phyloP scores from a whole-genome alignment of 2,797 vertebrate genomes.

The Trachops cirrhosus region DNA sequence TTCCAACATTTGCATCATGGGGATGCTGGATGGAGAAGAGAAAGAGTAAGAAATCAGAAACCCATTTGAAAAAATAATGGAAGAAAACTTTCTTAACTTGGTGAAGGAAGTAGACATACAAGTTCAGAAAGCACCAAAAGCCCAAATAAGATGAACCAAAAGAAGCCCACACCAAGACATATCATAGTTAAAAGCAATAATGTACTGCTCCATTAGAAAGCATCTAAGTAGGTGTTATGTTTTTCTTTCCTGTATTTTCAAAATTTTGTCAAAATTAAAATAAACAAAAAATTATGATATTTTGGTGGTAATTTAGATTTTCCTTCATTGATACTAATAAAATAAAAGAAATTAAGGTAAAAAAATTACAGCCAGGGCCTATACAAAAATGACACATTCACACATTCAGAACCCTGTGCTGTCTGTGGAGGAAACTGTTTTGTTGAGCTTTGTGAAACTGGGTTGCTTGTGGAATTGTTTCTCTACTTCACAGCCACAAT shows the following conservation, averaged over 20 bases:
- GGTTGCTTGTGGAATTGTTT: background rate
- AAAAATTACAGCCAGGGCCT: background rate
- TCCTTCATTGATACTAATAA: background rate
- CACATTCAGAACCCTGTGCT: background rate
- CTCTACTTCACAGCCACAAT: background rate
- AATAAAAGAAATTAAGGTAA: background rate
- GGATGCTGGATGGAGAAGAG: too few species aligned
- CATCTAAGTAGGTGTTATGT: background rate
- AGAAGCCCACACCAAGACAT: too few species aligned
- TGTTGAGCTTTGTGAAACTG: background rate
- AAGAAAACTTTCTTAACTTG: too few species aligned
- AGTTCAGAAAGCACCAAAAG: too few species aligned
- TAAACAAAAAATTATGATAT: background rate
- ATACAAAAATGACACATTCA: background rate
- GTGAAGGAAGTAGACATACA: too few species aligned
- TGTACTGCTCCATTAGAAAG: background rate
- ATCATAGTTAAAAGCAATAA: background rate
- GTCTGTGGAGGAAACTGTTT: background rate
- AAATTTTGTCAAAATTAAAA: background rate
- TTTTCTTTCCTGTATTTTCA: conserved; percentile 3
- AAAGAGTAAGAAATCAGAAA: too few species aligned
- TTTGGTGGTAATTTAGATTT: background rate
- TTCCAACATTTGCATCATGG: too few species aligned
- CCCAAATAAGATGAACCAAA: too few species aligned
- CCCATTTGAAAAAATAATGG: too few species aligned